Percentiles rank a stretch among this genome's conserved stretches.
phyloP scores from a whole-genome alignment of 2,113 vertebrate genomes.

The Muntiacus reevesi region DNA sequence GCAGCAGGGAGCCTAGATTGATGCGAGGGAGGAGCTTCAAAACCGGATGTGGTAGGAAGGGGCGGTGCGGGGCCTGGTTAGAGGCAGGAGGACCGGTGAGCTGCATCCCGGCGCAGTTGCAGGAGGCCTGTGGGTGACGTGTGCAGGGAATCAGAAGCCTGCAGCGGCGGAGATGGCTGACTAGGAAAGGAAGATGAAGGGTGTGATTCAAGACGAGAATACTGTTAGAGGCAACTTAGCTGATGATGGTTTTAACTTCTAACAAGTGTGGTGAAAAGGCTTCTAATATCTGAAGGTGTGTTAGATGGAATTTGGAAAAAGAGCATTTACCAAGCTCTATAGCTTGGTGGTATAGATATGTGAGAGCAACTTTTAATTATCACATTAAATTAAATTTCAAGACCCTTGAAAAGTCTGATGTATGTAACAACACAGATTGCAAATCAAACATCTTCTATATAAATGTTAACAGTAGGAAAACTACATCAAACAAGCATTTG shows the following conservation, averaged over 20 bases:
- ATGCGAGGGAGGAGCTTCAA: not conserved
- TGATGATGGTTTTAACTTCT: not conserved
- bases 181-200: not conserved
- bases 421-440: not conserved
- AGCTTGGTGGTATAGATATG: not conserved
- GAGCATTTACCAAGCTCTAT: not conserved
- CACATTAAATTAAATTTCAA: not conserved
- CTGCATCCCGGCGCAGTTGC: accelerated
- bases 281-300: not conserved
- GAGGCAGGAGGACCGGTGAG: not conserved
- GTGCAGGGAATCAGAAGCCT: not conserved
- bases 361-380: not conserved
- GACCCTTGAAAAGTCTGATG: not conserved
- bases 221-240: not conserved
- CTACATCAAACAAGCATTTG: not conserved
- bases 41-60: too few species aligned
- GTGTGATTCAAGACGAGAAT: not conserved
- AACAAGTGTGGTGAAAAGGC: not conserved
- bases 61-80: accelerated
- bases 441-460: not conserved
- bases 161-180: not conserved
- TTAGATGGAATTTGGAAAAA: not conserved
- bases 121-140: not conserved
- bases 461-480: not conserved
- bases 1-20: accelerated